Evolutionary conservation across 2,888 invertebrate species (phyloP), one percentile per base, ranked within the genome.

Genomic region (Protonemura montana): DNA sequence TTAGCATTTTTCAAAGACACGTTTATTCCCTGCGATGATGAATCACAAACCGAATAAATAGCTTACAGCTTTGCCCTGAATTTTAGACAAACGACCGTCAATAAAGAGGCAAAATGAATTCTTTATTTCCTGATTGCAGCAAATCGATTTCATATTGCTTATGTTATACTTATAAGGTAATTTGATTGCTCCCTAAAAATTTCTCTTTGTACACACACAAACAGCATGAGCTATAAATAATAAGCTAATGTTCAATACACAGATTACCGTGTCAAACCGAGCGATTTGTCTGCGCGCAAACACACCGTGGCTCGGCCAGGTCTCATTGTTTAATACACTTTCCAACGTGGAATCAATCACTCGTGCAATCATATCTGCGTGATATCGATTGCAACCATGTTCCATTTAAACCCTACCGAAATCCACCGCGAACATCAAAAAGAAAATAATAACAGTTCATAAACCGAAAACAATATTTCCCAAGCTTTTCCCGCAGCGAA

Each of bases 181-280:
- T 76, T 84, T 76, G 84, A 84, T 84, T 84, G 84, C 42, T 29
- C 82, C 84, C 59, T 81, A 10, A 81, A 84, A 84, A 76, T 84
- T 30, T n/a, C 82, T 41, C 42, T 83, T 83, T 83, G 82, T 83
- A 41, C 27, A 21, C 5, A n/a, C 76, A 26, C 76, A 26, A 76
- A 26, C 26, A 83, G 16, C 25, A n/a, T 1, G 59, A 27, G 81
- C 13, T 76, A 84, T 84, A 59, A 84, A 84, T 84, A 84, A 81
- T 30, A 81, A 30, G 13, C 29, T 81, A 30, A 28, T 28, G 27
- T 26, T 35, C 82, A 82, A n/a, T 29, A 16, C 30, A 82, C 29
- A 77, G 78, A 78, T 84, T 16, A 84, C 84, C 59, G 21, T 59
- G 84, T 84, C 84, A 84, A 84, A 76, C 42, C 27, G 29, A 25